Evolutionary conservation across 2,888 invertebrate species (phyloP).

Genomic region (Cephalotes varians): DNA sequence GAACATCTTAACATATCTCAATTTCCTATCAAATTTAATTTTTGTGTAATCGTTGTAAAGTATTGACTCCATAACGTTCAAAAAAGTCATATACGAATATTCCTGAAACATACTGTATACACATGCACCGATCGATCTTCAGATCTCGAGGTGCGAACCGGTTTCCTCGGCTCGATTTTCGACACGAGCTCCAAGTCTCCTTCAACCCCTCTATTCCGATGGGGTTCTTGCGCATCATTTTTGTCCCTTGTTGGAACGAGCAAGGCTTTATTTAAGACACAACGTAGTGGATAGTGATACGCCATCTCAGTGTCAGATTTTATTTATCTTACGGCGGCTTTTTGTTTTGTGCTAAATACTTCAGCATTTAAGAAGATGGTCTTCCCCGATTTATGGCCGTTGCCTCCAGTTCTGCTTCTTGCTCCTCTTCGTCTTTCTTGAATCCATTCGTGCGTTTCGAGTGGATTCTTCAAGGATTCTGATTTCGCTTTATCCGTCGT

Average conservation of each 20-base stretch:
- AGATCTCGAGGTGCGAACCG: conserved; percentile 79
- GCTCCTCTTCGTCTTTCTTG: conserved; percentile 49
- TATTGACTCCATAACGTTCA: neutral
- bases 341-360: conserved; percentile 78
- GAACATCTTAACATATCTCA: neutral
- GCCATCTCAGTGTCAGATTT: conserved; percentile 76
- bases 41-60: neutral
- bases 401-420: conserved; percentile 61
- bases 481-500: conserved; percentile 27
- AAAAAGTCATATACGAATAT: neutral
- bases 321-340: conserved; percentile 77
- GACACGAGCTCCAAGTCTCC: conserved; percentile 60
- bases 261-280: conserved; percentile 61
- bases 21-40: neutral
- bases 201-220: conserved; percentile 62
- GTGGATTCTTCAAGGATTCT: conserved; percentile 21
- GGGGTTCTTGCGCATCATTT: conserved; percentile 48
- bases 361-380: conserved; percentile 78
- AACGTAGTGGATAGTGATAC: conserved; percentile 61
- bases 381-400: conserved; percentile 78
- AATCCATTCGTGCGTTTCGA: conserved; percentile 53
- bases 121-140: conserved; percentile 78
- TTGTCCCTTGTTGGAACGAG: conserved; percentile 35
- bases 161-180: conserved; percentile 76
- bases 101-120: conserved; percentile 7